Evolutionary conservation across 2,797 vertebrate genomes (phyloP), one percentile per base, ranked within the genome.

Genomic region (Anguilla obscura): DNA sequence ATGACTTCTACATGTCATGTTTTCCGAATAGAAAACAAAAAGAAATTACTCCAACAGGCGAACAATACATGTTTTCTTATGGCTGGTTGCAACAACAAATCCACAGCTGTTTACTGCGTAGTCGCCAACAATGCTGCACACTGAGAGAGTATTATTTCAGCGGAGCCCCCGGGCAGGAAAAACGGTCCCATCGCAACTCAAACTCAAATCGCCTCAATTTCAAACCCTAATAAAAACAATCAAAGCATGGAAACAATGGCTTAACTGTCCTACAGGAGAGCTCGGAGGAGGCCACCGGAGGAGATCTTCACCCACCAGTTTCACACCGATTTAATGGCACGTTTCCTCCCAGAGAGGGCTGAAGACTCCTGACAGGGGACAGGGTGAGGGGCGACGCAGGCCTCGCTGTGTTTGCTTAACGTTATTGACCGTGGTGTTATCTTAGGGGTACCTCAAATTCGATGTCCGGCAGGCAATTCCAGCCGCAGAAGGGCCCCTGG

Each of bases 401-500:
- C 89, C 89, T 91, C 83, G 0, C 82, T 58, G 88, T 87, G 91
- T 93, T 90, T 84, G 89, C 89, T 45, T 89, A 89, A 89, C 92
- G 87, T 45, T 45, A 84, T 89, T 63, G 74, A 50, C 21, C 63
- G n/a, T 83, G 88, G 88, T 54, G 63, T 88, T 50, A 50, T 82
- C 14, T 21, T 45, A 82, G 10, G 0, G 40, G 2, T 94, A 99
- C 98, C 97, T 99, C 96, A 94, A 99, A 99, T 92, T 98, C 92
- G 84, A 99, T 91, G 85, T 99, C 98, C 40, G 96, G 95, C 33
- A 97, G 96, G 93, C 98, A 99, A 93, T 95, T 97, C 90, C 97
- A 99, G 76, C 96, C 94, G 50, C 97, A 87, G 91, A 97, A 99
- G 0, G 98, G 98, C 6, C 98, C 98, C 1, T 85, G 74, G 86